Conservation (phyloP, 35 echinoderm and acorn worm genomes). For the Holothuria glaberrima region DNA sequence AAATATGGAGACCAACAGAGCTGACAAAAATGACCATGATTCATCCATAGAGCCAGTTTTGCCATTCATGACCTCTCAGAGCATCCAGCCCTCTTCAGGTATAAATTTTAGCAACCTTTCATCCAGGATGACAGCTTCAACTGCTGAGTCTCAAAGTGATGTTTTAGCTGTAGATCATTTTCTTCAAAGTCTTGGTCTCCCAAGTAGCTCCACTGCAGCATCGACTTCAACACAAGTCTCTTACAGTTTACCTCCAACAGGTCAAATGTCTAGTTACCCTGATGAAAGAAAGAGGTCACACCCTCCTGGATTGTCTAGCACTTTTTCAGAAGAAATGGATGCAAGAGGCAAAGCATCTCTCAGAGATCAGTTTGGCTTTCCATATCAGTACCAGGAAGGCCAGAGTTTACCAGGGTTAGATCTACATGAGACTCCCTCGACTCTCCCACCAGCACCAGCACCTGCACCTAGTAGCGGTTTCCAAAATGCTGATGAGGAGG, state of each 20-base stretch:
- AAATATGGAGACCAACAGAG: too few relatives aligned
- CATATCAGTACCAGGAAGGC: constrained; percentile 43
- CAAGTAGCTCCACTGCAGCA: not conserved
- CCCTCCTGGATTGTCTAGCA: not conserved
- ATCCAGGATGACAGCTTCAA: too few relatives aligned
- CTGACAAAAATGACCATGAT: too few relatives aligned
- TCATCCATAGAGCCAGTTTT: too few relatives aligned
- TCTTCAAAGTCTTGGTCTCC: constrained; percentile 48
- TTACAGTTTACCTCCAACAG: constrained; percentile 37
- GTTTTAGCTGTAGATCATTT: constrained; percentile 33
- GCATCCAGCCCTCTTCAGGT: too few relatives aligned
- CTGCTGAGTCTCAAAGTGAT: not conserved
- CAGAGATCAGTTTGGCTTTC: constrained; percentile 32
- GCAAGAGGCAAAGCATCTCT: not conserved
- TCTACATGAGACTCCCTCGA: not conserved
- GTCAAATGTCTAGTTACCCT: constrained; percentile 16
- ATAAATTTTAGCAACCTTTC: too few relatives aligned
- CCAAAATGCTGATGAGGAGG: constrained; percentile 59
- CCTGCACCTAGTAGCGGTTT: not conserved
- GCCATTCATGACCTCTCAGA: too few relatives aligned
- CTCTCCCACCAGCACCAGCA: constrained; percentile 17
- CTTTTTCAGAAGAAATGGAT: not conserved
- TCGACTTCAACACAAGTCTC: constrained; percentile 10
- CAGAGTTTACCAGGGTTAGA: constrained; percentile 48
- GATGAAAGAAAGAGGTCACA: not conserved